Evolutionary conservation across 64 coral and sea anemone species (phyloP).

Genomic region (Porites lutea): DNA sequence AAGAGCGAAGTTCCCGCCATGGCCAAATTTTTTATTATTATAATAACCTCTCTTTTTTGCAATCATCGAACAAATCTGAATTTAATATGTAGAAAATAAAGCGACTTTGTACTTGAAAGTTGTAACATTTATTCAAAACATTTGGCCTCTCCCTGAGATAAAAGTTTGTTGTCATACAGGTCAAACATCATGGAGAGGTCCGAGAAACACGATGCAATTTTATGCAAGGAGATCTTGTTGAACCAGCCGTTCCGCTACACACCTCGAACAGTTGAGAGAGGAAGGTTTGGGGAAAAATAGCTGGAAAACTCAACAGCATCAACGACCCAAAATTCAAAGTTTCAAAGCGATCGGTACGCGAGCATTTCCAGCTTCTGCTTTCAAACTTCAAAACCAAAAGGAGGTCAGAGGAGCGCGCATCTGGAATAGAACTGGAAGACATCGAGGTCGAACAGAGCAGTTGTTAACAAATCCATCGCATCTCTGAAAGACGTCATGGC

Average conservation of each 20-base stretch:
- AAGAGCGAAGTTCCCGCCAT: background rate
- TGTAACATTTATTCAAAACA: background rate
- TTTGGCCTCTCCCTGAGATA: background rate
- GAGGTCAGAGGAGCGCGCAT: constrained; percentile 25
- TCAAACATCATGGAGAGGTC: constrained; percentile 13
- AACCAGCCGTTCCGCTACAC: constrained; percentile 37
- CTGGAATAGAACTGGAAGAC: constrained; percentile 58
- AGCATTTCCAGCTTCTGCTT: constrained; percentile 22
- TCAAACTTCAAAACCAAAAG: constrained; percentile 27
- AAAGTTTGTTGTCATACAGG: background rate
- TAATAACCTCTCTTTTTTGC: background rate
- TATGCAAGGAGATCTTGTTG: constrained; percentile 24
- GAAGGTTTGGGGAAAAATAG: constrained; percentile 54
- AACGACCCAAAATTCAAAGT: constrained; percentile 45
- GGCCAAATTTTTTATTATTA: background rate
- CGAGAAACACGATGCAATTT: constrained; percentile 33
- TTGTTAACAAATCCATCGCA: background rate
- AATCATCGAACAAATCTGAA: background rate
- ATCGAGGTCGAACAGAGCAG: constrained; percentile 15
- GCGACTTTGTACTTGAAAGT: background rate
- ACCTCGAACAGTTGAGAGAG: constrained; percentile 52
- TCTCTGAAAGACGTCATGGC: background rate
- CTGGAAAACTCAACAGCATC: constrained; percentile 36
- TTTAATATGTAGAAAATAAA: background rate
- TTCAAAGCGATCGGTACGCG: constrained; percentile 26